phyloP scores from a whole-genome alignment of 92 coral and sea anemone genomes.

The Pocillopora meandrina region DNA sequence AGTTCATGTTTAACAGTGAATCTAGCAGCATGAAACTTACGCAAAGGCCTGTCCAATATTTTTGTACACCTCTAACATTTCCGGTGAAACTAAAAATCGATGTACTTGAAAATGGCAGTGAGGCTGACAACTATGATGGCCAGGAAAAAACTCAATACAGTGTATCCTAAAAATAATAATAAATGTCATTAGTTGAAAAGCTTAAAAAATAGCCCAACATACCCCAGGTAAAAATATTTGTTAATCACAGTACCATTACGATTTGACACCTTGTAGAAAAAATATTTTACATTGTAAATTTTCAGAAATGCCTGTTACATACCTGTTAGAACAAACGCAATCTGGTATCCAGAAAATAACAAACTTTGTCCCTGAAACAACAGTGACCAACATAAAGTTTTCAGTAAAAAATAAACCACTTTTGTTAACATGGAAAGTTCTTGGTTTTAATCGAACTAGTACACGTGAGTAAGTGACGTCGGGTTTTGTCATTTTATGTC shows the following conservation, averaged over 20 bases:
- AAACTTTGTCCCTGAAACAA: constrained; percentile 3
- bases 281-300: too few species aligned
- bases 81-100: not conserved
- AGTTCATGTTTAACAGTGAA: not conserved
- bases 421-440: too few species aligned
- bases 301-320: not conserved
- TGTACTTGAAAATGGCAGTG: not conserved
- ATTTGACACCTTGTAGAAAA: too few species aligned
- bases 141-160: not conserved
- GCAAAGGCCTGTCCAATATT: not conserved
- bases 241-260: too few species aligned
- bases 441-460: too few species aligned
- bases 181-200: too few species aligned
- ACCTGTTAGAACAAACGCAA: constrained; percentile 1
- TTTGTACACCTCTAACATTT: not conserved
- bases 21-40: not conserved
- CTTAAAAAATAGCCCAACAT: too few species aligned
- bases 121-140: not conserved
- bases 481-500: too few species aligned
- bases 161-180: not conserved
- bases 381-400: too few species aligned
- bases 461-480: too few species aligned
- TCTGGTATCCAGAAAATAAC: constrained; percentile 22
- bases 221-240: too few species aligned
- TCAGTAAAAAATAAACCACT: too few species aligned